Percentiles rank a stretch among this genome's conserved stretches.
Conservation (phyloP, 2,888 invertebrate genomes). For the Coelinius sp. region DNA sequence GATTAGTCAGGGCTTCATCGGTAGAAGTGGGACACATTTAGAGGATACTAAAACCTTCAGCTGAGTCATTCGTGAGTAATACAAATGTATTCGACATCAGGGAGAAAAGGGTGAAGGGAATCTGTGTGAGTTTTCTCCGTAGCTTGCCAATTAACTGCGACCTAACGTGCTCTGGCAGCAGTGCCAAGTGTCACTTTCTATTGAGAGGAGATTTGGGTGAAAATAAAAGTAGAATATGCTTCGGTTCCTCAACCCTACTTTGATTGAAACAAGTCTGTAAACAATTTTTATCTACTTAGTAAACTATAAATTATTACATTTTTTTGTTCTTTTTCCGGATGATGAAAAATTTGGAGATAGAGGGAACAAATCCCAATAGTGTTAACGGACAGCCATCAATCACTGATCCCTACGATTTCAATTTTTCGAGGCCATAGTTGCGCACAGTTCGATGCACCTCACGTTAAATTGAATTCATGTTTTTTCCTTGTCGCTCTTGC, state of each 20-base stretch:
- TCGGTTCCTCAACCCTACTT: neutral
- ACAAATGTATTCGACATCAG: neutral
- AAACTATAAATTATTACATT: neutral
- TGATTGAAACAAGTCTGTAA: neutral
- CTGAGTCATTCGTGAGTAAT: neutral
- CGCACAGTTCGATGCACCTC: slow-evolving; percentile 23
- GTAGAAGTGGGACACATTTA: too few species aligned
- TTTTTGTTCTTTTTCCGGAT: neutral
- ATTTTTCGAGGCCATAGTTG: neutral
- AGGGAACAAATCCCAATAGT: neutral
- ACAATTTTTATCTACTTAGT: neutral
- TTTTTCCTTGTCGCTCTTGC: neutral
- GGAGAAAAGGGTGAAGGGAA: neutral
- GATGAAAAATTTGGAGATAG: neutral
- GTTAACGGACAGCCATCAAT: neutral
- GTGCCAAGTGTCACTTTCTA: slow-evolving; percentile 34
- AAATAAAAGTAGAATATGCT: neutral
- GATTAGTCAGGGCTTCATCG: too few species aligned
- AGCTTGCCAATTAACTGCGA: slow-evolving; percentile 21
- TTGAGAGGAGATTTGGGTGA: neutral
- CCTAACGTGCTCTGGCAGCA: slow-evolving; percentile 1
- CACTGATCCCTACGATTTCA: neutral
- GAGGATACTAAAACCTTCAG: too few species aligned
- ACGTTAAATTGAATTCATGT: slow-evolving; percentile 28
- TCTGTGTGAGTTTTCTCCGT: neutral